A percentile compares a stretch with the other conserved stretches of the same genome.
Conservation (phyloP, 2,888 invertebrate genomes). For the Trichogramma evanescens region DNA sequence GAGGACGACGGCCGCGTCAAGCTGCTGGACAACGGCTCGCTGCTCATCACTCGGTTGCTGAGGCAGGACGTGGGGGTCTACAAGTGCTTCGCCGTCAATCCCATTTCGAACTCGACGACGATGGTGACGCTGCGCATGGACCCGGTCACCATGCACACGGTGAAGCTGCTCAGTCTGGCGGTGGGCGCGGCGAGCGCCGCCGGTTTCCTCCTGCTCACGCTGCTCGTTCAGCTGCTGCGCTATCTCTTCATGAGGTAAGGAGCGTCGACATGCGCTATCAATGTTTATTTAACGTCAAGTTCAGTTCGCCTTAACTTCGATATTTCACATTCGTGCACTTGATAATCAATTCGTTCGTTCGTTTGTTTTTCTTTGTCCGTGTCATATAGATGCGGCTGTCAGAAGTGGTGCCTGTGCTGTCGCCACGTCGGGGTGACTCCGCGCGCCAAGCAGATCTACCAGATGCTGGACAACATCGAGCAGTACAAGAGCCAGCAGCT, state of each 20-base stretch:
- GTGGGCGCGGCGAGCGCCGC: constrained; percentile 76
- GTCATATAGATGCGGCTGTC: constrained; percentile 62
- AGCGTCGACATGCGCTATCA: neutral
- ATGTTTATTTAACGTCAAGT: neutral
- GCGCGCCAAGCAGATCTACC: constrained; percentile 74
- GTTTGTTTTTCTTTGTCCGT: neutral
- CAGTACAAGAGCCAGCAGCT: constrained; percentile 83
- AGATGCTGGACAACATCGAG: constrained; percentile 84
- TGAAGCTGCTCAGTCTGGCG: constrained; percentile 76
- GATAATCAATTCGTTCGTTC: neutral
- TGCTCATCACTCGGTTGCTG: constrained; percentile 64
- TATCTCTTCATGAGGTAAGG: constrained; percentile 66
- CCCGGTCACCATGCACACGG: constrained; percentile 74
- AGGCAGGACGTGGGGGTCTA: constrained; percentile 80
- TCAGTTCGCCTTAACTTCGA: neutral
- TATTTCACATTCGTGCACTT: neutral
- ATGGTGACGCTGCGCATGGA: constrained; percentile 75
- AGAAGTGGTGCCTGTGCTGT: constrained; percentile 71
- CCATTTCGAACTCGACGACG: constrained; percentile 70
- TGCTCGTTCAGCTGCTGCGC: constrained; percentile 70
- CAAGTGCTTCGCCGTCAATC: constrained; percentile 78
- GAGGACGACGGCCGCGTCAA: constrained; percentile 53
- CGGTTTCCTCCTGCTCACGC: constrained; percentile 70
- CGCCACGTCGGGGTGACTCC: constrained; percentile 64
- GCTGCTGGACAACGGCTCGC: constrained; percentile 70